phyloP scores from a whole-genome alignment of 2,888 invertebrate genomes.

The Zhuqinia jingwanae region DNA sequence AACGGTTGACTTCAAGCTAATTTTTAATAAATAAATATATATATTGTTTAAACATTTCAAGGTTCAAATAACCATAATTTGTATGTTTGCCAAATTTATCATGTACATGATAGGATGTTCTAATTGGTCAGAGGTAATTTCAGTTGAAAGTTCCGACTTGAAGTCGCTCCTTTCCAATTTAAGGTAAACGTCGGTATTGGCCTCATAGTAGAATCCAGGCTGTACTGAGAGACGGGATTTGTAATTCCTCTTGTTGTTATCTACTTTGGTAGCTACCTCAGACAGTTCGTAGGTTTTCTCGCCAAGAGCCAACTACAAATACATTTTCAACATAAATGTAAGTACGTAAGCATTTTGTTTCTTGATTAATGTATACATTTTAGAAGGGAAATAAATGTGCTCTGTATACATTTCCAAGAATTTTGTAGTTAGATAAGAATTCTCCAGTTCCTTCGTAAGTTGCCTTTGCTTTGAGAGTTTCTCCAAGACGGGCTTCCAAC shows the following conservation, averaged over 20 bases:
- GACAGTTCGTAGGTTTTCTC: slow-evolving; percentile 75
- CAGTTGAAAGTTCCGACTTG: slow-evolving; percentile 67
- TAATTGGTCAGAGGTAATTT: slow-evolving; percentile 71
- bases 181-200: slow-evolving; percentile 68
- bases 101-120: slow-evolving; percentile 73
- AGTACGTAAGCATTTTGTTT: not conserved
- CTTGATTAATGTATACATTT: not conserved
- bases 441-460: slow-evolving; percentile 63
- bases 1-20: slow-evolving; percentile 72
- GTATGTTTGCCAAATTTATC: not conserved
- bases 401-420: slow-evolving; percentile 56
- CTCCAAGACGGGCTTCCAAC: slow-evolving; percentile 47
- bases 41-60: too few species aligned
- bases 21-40: too few species aligned
- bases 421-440: slow-evolving; percentile 53
- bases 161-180: slow-evolving; percentile 70
- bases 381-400: not conserved
- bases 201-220: slow-evolving; percentile 75
- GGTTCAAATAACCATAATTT: too few species aligned
- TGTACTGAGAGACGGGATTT: slow-evolving; percentile 60
- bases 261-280: slow-evolving; percentile 71
- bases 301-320: slow-evolving; percentile 48
- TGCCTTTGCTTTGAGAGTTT: slow-evolving; percentile 56
- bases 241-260: slow-evolving; percentile 68
- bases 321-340: not conserved